phyloP scores from a whole-genome alignment of 1,140 invertebrate genomes.

The Pseudomyrmex gracilis region DNA sequence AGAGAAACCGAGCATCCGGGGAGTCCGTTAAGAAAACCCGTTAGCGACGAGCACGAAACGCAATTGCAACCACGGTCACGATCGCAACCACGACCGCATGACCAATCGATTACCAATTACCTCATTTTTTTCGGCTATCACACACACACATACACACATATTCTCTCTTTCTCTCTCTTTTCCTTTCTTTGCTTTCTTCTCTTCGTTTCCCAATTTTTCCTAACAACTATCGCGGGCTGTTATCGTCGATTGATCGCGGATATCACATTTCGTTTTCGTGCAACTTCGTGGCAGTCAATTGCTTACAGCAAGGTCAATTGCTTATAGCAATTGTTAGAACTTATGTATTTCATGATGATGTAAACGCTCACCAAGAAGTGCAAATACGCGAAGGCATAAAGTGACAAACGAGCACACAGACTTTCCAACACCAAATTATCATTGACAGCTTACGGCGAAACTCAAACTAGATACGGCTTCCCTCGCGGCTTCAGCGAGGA shows the following conservation, averaged over 20 bases:
- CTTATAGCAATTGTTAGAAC: too few relatives aligned
- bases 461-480: constrained; percentile 32
- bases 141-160: background rate
- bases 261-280: too few relatives aligned
- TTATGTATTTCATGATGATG: too few relatives aligned
- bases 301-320: too few relatives aligned
- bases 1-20: constrained; percentile 69
- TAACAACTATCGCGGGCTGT: too few relatives aligned
- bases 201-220: too few relatives aligned
- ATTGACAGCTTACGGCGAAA: constrained; percentile 1
- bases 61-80: constrained; percentile 50
- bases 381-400: too few relatives aligned
- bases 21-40: constrained; percentile 83
- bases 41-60: constrained; percentile 73
- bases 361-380: background rate
- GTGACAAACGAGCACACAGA: background rate
- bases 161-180: too few relatives aligned
- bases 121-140: constrained; percentile 31
- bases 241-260: too few relatives aligned
- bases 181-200: background rate
- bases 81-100: background rate
- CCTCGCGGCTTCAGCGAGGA: background rate
- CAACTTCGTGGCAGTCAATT: background rate
- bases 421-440: background rate
- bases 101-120: background rate